A percentile compares a stretch with the other conserved stretches of the same genome.
These are phyloP conservation scores for Hypercompe scribonia DNA, from an alignment of 2,888 invertebrate genomes.

Conservation along the genomic window DNA sequence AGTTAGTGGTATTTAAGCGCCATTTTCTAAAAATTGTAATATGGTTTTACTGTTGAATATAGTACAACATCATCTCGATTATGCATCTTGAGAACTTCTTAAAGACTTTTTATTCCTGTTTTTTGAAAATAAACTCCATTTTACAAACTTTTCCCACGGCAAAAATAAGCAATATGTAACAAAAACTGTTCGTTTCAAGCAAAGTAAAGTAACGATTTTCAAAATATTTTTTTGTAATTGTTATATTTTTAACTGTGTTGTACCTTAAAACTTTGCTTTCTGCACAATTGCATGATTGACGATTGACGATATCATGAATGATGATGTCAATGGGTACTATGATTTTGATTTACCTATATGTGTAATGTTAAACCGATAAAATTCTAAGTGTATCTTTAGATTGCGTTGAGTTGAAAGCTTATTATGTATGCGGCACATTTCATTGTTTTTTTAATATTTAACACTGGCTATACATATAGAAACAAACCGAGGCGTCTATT, in stretches of 20 bases:
- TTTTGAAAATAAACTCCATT: not conserved
- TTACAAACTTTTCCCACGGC: not conserved
- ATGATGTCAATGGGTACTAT: not conserved
- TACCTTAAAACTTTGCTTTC: not conserved
- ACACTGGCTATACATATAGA: no score
- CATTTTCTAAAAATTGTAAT: not conserved
- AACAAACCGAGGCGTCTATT: constrained; percentile 94
- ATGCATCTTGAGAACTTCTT: not conserved
- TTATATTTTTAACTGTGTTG: not conserved
- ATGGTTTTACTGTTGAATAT: not conserved
- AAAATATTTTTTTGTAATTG: no score
- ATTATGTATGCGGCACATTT: not conserved
- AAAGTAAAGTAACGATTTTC: not conserved
- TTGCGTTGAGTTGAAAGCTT: not conserved
- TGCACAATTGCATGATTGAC: no score
- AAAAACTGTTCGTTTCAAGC: not conserved
- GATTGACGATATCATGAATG: no score
- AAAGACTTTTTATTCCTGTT: not conserved
- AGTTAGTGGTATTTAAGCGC: not conserved
- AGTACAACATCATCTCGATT: no score
- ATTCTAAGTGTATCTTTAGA: no score
- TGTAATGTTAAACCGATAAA: no score
- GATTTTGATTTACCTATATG: no score
- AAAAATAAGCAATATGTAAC: not conserved
- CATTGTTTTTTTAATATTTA: not conserved